These are phyloP conservation scores for Enteromius trimaculatus DNA, from an alignment of 2,797 vertebrate genomes.

Conservation along the genomic window DNA sequence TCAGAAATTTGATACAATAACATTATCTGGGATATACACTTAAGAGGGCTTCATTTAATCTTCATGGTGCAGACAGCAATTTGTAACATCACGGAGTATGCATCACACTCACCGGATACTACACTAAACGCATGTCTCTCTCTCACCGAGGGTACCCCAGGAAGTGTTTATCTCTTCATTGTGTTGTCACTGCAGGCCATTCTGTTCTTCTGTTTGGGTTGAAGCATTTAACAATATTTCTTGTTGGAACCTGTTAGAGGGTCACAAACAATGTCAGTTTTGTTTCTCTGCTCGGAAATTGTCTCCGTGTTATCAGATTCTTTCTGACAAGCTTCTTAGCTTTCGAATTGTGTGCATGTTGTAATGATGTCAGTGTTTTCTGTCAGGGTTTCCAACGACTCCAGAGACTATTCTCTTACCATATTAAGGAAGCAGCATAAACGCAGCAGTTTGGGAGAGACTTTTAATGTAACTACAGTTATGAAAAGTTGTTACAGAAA, in stretches of 20 bases:
- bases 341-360: not conserved
- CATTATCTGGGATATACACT: conserved; percentile 31
- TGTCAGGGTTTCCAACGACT: conserved; percentile 1
- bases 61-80: conserved; percentile 42
- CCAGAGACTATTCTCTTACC: not conserved
- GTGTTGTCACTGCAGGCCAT: conserved; percentile 31
- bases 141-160: conserved; percentile 13
- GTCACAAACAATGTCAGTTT: not conserved
- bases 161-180: conserved; percentile 15
- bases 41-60: conserved; percentile 50
- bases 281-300: not conserved
- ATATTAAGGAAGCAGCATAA: not conserved
- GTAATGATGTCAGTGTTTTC: conserved; percentile 6
- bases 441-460: not conserved
- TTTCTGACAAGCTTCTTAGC: conserved; percentile 1
- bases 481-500: not conserved
- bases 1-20: conserved; percentile 45
- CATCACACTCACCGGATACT: conserved; percentile 35
- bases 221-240: conserved; percentile 15
- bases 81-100: conserved; percentile 41
- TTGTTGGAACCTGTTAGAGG: conserved; percentile 17
- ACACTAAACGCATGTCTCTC: not conserved
- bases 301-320: conserved; percentile 3
- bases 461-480: not conserved
- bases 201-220: conserved; percentile 19